Evolutionary conservation across 2,888 invertebrate species (phyloP).

Genomic region (Philhelius pedissequus): DNA sequence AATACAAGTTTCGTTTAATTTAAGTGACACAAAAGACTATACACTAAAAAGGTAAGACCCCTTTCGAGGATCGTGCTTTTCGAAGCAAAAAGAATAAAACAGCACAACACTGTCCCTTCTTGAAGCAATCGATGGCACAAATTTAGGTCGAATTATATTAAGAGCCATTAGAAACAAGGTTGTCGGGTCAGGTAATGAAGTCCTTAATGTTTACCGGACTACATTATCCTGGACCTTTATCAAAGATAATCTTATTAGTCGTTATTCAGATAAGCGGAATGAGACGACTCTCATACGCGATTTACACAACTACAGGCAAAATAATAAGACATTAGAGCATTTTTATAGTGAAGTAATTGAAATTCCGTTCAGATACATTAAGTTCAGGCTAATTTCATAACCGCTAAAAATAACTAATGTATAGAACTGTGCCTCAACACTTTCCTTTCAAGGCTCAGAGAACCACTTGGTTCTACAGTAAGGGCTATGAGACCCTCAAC

Average conservation of each 20-base stretch:
- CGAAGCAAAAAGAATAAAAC: no score
- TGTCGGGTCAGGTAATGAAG: background rate
- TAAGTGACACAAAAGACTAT: no score
- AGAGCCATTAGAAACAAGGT: slow-evolving; percentile 3
- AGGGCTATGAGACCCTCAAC: background rate
- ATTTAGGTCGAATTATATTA: no score
- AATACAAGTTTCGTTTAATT: no score
- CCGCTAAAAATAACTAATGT: background rate
- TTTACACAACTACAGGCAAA: background rate
- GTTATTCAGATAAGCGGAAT: background rate
- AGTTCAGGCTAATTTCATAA: background rate
- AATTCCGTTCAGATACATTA: background rate
- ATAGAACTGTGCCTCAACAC: background rate
- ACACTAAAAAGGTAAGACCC: no score
- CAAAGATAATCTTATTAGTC: background rate
- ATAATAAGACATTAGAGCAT: background rate
- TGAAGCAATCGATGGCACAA: no score
- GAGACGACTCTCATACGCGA: no score
- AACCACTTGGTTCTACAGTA: background rate
- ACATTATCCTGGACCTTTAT: background rate
- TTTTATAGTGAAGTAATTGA: background rate
- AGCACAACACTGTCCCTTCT: no score
- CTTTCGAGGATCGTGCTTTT: no score
- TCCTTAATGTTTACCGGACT: background rate
- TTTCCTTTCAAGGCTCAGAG: background rate